Percentiles rank a stretch among this genome's conserved stretches.
Conservation (phyloP, 2,888 invertebrate species). For the Dryocosmus kuriphilus region DNA sequence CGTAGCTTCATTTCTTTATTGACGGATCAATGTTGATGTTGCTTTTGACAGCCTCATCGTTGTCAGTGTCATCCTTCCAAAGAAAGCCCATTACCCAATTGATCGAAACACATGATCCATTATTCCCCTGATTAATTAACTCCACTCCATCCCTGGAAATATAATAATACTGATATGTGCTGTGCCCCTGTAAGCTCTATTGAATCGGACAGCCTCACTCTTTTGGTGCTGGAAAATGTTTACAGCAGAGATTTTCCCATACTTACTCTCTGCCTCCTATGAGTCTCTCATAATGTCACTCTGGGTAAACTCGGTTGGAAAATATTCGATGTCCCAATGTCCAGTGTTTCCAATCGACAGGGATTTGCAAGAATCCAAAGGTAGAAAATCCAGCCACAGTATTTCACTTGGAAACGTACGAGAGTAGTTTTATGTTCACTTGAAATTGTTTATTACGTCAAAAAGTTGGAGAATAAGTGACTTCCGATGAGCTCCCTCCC, state of each 20-base stretch:
- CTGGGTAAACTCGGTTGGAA: neutral
- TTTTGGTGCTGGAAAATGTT: neutral
- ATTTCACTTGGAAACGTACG: neutral
- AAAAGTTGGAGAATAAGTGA: slow-evolving; percentile 23
- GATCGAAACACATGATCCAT: slow-evolving; percentile 3
- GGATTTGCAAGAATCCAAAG: neutral
- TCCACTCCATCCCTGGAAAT: neutral
- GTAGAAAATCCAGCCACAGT: neutral
- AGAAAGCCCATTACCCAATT: neutral
- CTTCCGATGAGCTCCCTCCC: slow-evolving; percentile 8
- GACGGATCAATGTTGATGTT: slow-evolving; percentile 49
- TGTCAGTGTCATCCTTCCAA: slow-evolving; percentile 40
- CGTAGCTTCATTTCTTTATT: slow-evolving; percentile 49
- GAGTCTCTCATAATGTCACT: neutral
- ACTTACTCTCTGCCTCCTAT: neutral
- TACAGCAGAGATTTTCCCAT: neutral
- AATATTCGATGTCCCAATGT: neutral
- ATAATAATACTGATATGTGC: neutral
- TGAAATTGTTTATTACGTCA: slow-evolving; percentile 23
- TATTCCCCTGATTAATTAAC: slow-evolving; percentile 15
- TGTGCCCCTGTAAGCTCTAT: slow-evolving; percentile 3
- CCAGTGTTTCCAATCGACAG: neutral
- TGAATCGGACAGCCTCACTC: neutral
- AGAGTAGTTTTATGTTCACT: neutral
- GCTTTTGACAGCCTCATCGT: slow-evolving; percentile 35